Evolutionary conservation across 2,113 vertebrate genomes (phyloP).

Genomic region (Equus quagga): DNA sequence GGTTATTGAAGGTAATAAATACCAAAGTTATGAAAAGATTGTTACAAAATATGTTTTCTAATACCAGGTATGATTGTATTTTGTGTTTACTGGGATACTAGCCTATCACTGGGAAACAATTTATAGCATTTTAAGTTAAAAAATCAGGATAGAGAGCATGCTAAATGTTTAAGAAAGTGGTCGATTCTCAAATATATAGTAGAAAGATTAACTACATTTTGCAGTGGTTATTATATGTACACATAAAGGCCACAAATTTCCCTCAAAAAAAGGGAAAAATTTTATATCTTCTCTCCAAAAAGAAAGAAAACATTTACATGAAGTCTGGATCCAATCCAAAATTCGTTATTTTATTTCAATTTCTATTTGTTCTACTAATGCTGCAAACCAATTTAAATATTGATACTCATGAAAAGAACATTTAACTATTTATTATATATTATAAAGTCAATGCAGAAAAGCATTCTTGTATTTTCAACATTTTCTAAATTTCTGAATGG

Average conservation of each 20-base stretch:
- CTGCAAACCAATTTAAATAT: background rate
- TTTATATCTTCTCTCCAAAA: background rate
- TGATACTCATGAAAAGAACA: background rate
- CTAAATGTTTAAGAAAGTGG: background rate
- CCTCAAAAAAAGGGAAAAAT: background rate
- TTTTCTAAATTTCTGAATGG: slow-evolving; percentile 34
- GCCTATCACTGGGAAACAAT: background rate
- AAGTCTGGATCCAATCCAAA: background rate
- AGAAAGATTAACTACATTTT: background rate
- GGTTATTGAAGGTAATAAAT: background rate
- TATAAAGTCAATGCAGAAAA: background rate
- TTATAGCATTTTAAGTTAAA: background rate
- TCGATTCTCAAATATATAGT: background rate
- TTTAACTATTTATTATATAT: background rate
- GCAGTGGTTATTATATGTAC: background rate
- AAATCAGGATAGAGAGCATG: background rate
- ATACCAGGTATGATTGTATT: background rate
- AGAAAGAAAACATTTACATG: background rate
- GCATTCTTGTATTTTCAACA: background rate
- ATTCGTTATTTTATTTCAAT: background rate
- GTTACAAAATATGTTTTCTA: background rate
- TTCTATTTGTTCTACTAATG: background rate
- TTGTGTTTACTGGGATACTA: background rate
- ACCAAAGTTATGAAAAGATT: background rate
- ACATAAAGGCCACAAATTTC: background rate